Evolutionary conservation across 2,113 vertebrate genomes (phyloP), one percentile per base, ranked within the genome.

Genomic region (Salvelinus sp.): DNA sequence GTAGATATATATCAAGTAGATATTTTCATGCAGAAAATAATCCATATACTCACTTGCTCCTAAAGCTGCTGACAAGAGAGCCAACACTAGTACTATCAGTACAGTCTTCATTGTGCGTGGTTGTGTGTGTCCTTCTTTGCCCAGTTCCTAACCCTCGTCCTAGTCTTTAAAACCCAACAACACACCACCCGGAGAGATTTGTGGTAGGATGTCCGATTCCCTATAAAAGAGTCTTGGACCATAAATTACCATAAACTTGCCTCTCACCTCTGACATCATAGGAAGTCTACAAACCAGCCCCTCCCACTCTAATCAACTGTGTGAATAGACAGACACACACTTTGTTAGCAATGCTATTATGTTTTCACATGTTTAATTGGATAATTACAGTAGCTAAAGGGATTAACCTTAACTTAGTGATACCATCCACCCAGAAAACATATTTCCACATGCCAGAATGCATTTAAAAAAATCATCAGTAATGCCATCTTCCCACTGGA

Each of bases 161-260:
- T 54, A 23, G 82, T 84, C 77, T 80, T 83, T 14, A 76, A 76
- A 20, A 78, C 74, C 79, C 4, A 22, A 82, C 38, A 80, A 79
- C 79, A 66, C 74, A 79, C 73, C 69, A 81, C 73, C 83, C 38
- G 71, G 9, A 81, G 76, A 85, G 83, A 87, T 75, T 77, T 74
- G 3, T 58, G 18, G n/a, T 72, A 71, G 47, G 67, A 50, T 54
- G 67, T 72, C 79, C 81, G 77, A 23, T 70, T 33, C 84, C 83
- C 81, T 90, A 90, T 90, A 92, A 91, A 88, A 82, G 25, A 67
- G 73, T 23, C 44, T 72, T 28, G 27, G 5, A 57, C 60, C 66
- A 54, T 67, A 72, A 83, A 90, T 91, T 91, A 91, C 75, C 90
- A 93, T 91, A 92, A 83, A 78, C 68, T 76, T 76, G 73, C 71